Conservation (phyloP, 1,140 invertebrate species). For the Temnothorax longispinosus region DNA sequence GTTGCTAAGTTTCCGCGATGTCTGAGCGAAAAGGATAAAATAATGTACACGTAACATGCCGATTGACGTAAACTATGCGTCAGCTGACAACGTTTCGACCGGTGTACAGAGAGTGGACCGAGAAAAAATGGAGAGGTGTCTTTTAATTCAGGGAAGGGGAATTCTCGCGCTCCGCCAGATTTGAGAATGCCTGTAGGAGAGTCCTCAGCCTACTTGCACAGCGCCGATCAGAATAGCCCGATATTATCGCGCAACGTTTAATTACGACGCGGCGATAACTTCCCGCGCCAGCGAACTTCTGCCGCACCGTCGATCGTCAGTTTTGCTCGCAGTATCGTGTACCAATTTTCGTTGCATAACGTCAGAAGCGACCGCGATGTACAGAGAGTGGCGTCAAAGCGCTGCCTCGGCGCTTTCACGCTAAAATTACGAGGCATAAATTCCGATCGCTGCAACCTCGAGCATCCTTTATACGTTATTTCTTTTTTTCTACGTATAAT, state of each 20-base stretch:
- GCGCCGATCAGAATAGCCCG: conserved; percentile 29
- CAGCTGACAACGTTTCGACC: neutral
- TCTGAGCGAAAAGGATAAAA: neutral
- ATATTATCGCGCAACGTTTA: conserved; percentile 59
- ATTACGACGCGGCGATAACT: conserved; percentile 46
- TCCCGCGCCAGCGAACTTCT: conserved; percentile 9
- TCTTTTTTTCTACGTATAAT: neutral
- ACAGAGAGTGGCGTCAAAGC: neutral
- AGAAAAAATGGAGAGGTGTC: neutral
- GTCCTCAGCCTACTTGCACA: conserved; percentile 34
- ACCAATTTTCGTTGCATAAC: conserved; percentile 41
- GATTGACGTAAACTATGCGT: neutral
- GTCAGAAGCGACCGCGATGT: neutral
- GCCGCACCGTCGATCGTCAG: neutral
- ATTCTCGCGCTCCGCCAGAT: neutral
- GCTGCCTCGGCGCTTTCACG: neutral
- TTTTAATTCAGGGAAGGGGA: neutral
- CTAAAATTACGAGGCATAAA: neutral
- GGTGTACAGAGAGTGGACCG: neutral
- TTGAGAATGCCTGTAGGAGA: conserved; percentile 35
- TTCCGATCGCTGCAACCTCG: neutral
- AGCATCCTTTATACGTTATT: neutral
- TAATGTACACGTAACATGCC: neutral
- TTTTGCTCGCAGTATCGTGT: conserved; percentile 9
- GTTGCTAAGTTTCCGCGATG: neutral